Base-by-base conservation (phyloP, 2,113 vertebrate species). In the Eulemur macaco region DNA sequence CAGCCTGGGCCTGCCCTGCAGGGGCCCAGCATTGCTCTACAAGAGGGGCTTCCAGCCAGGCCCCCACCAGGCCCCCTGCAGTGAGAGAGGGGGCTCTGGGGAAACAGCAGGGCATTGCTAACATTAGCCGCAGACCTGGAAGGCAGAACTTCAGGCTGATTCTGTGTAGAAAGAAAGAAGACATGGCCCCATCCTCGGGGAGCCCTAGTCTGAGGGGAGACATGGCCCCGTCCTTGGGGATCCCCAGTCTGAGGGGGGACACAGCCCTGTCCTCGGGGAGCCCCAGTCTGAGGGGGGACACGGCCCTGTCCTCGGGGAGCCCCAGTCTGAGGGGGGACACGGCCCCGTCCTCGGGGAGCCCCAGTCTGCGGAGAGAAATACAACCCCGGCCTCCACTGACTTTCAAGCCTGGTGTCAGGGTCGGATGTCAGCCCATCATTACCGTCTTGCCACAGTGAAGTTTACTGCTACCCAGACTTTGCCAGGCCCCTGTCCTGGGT, bases 401-500 rank as follows among this genome's bases (percentile, higher is more conserved):
- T 52, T 93, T 76, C 37, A 52, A 47, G 31, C 42, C 31, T 83
- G 56, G 39, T 37, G 31, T 42, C 17, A 29, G 50, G 0, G 39
- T 89, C 13, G 17, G 63, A n/a, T 74, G 23, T 69, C 34, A 63
- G 42, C 14, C 9, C 58, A 42, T 64, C 37, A 91, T 77, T 86
- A 68, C 64, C 60, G 27, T 20, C 34, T 52, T 50, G 73, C 13
- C 63, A 34, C 54, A 56, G 21, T 89, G 80, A 94, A 96, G 91
- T 93, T 91, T 13, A 77, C 21, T 1, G 8, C 64, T 60, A 10
- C 27, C 77, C 54, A 34, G 27, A 34, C 86, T 31, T 54, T 64
- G 64, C 58, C 83, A 76, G 27, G 31, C 47, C n/a, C 47, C 15
- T 76, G 90, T 84, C 94, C 84, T 94, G 34, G 50, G 39, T 78